Conservation (phyloP, 1,140 invertebrate species). For the Brachionus manjavacas region DNA sequence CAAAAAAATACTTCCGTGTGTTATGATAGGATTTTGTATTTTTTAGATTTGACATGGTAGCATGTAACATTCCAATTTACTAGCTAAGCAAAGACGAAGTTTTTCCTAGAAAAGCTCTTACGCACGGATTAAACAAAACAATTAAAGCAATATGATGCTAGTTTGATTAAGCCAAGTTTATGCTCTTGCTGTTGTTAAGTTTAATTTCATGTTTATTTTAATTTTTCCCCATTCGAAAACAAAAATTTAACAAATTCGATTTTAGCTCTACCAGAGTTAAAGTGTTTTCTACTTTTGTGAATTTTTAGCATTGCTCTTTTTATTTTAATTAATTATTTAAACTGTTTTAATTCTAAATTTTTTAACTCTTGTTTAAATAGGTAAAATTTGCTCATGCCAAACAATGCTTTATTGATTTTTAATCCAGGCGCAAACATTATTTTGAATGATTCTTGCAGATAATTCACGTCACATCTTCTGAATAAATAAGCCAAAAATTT, state of each 20-base stretch:
- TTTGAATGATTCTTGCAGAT: neutral
- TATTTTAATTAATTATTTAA: neutral
- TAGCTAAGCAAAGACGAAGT: neutral
- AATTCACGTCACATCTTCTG: neutral
- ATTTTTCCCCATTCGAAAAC: neutral
- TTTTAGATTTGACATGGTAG: neutral
- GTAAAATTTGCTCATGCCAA: neutral
- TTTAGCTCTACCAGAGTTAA: neutral
- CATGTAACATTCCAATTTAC: neutral
- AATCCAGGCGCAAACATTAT: neutral
- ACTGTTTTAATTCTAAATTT: neutral
- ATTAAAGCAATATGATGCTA: neutral
- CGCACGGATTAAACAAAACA: constrained; percentile 4
- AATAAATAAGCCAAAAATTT: too few relatives aligned
- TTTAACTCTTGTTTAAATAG: neutral
- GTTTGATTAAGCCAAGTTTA: neutral
- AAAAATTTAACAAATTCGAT: constrained; percentile 8
- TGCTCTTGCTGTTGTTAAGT: constrained; percentile 10
- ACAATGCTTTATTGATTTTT: neutral
- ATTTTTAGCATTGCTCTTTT: neutral
- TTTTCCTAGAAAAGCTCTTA: neutral
- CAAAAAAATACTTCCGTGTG: neutral
- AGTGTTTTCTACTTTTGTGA: neutral
- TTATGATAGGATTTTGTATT: neutral
- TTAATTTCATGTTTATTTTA: constrained; percentile 20